Conservation (phyloP, 2,797 vertebrate species). For the Champsocephalus gunnari region DNA sequence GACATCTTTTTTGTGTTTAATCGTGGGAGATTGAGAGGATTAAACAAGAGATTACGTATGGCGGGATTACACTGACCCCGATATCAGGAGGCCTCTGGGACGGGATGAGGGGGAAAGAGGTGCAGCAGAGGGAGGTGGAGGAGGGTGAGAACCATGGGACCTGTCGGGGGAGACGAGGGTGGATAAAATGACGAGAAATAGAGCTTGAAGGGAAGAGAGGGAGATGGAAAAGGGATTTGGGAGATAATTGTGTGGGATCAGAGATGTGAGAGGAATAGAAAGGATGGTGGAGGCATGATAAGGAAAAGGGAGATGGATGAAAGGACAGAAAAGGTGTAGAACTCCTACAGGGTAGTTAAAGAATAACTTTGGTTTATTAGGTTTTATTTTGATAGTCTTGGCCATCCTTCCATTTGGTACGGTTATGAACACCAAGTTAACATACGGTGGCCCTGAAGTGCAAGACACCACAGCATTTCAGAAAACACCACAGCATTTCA, state of each 20-base stretch:
- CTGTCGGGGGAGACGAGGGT: constrained; percentile 29
- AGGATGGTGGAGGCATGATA: constrained; percentile 19
- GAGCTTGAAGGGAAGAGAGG: constrained; percentile 12
- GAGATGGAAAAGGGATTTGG: constrained; percentile 47
- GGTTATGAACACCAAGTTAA: background rate
- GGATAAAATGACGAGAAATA: constrained; percentile 39
- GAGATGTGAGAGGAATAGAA: constrained; percentile 58
- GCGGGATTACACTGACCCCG: constrained; percentile 77
- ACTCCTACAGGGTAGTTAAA: background rate
- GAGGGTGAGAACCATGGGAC: constrained; percentile 41
- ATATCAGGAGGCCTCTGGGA: constrained; percentile 64
- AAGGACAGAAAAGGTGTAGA: background rate
- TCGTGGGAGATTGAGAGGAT: constrained; percentile 77
- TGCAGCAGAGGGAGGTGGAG: constrained; percentile 30
- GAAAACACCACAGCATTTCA: too few relatives aligned
- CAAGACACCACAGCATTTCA: too few relatives aligned
- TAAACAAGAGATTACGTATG: constrained; percentile 73
- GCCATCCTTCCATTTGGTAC: background rate
- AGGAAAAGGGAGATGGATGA: constrained; percentile 5
- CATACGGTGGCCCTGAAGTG: too few relatives aligned
- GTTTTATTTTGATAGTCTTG: background rate
- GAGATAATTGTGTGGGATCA: constrained; percentile 56
- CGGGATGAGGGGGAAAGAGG: constrained; percentile 38
- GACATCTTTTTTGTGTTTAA: constrained; percentile 80
- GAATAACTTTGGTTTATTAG: background rate